phyloP scores from a whole-genome alignment of 2,113 vertebrate genomes.

The Picathartes gymnocephalus region DNA sequence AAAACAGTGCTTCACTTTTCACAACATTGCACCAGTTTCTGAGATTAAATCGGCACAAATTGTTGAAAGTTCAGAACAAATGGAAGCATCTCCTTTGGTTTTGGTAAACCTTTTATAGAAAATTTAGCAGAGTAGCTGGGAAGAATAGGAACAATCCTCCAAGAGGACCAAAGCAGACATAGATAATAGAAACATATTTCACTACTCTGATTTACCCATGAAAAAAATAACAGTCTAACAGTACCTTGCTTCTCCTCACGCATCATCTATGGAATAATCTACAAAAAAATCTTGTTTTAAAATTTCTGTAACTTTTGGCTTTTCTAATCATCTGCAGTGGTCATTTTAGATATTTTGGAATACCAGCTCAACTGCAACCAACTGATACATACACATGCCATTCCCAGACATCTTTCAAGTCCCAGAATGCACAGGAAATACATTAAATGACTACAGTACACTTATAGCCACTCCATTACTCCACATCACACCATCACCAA shows the following conservation, averaged over 20 bases:
- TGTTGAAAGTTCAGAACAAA: neutral
- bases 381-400: neutral
- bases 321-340: neutral
- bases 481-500: neutral
- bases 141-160: neutral
- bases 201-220: neutral
- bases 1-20: neutral
- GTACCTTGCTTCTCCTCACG: neutral
- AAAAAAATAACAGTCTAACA: neutral
- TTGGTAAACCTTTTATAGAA: neutral
- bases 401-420: neutral
- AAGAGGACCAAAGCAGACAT: neutral
- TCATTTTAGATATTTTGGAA: neutral
- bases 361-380: neutral
- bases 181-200: neutral
- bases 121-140: neutral
- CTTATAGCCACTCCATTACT: neutral
- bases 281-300: neutral
- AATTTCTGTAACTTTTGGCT: neutral
- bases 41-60: neutral
- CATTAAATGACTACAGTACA: neutral
- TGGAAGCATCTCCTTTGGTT: neutral
- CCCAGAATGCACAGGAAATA: neutral
- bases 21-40: neutral
- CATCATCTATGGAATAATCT: neutral